These are phyloP conservation scores for Casuarius casuarius DNA, from an alignment of 2,113 vertebrate genomes.

Conservation along the genomic window DNA sequence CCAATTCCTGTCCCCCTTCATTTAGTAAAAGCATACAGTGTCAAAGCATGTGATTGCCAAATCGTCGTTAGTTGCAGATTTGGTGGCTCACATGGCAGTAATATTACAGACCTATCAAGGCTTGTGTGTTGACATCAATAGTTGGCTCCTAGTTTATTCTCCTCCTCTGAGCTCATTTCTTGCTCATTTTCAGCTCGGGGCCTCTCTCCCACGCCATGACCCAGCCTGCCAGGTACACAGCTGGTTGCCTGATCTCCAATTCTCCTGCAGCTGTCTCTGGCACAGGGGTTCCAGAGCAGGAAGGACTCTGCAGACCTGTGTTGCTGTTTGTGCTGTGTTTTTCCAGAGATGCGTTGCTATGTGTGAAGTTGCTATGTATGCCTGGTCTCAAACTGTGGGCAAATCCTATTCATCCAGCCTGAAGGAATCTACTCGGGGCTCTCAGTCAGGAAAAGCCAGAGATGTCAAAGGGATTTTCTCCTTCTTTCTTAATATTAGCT, in stretches of 20 bases:
- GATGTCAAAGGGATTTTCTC: neutral
- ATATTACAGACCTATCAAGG: neutral
- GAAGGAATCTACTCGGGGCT: neutral
- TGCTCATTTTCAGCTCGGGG: neutral
- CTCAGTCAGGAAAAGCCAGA: neutral
- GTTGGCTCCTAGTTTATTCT: neutral
- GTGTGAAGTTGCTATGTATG: fast-evolving
- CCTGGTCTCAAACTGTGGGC: neutral
- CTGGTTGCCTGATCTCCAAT: neutral
- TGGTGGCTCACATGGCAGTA: neutral
- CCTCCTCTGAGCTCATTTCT: slow-evolving; percentile 12
- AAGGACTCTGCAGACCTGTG: neutral
- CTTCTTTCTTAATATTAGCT: neutral
- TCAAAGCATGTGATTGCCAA: neutral
- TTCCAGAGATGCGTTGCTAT: neutral
- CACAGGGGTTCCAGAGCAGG: neutral
- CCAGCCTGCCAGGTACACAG: neutral
- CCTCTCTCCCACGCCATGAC: neutral
- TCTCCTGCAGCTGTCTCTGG: neutral
- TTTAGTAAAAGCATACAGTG: neutral
- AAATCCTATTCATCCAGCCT: neutral
- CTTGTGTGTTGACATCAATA: neutral
- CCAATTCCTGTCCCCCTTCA: neutral
- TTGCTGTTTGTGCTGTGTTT: neutral
- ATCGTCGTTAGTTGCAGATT: neutral